phyloP scores from a whole-genome alignment of 2,797 vertebrate species.

The Limosa lapponica region DNA sequence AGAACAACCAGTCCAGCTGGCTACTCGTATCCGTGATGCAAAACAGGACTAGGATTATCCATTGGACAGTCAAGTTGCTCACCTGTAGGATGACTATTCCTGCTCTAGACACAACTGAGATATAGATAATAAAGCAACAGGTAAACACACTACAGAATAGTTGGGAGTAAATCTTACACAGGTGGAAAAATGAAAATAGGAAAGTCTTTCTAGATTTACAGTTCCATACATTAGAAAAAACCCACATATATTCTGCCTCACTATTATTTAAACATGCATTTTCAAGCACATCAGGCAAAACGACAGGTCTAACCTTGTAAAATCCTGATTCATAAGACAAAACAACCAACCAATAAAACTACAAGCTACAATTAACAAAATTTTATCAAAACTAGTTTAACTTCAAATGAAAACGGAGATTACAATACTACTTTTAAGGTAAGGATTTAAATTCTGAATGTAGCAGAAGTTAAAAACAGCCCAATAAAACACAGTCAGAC shows the following conservation, averaged over 20 bases:
- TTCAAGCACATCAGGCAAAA: not conserved
- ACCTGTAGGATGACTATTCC: not conserved
- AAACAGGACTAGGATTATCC: not conserved
- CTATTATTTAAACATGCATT: not conserved
- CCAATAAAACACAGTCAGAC: not conserved
- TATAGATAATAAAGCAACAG: not conserved
- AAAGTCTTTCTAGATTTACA: not conserved
- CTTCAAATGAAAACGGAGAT: not conserved
- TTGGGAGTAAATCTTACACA: not conserved
- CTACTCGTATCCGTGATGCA: not conserved
- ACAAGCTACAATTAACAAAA: not conserved
- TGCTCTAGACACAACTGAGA: not conserved
- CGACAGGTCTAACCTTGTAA: not conserved
- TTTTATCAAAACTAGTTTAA: not conserved
- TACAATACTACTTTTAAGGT: not conserved
- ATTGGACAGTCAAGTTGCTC: not conserved
- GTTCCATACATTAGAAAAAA: not conserved
- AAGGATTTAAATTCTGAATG: conserved; percentile 9
- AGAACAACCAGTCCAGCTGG: not conserved
- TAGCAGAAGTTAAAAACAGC: not conserved
- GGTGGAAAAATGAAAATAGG: not conserved
- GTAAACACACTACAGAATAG: not conserved
- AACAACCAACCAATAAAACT: not conserved
- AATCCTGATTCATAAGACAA: not conserved
- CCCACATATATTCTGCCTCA: not conserved